Evolutionary conservation across 2,888 invertebrate genomes (phyloP).

Genomic region (Eristalis arbustorum): DNA sequence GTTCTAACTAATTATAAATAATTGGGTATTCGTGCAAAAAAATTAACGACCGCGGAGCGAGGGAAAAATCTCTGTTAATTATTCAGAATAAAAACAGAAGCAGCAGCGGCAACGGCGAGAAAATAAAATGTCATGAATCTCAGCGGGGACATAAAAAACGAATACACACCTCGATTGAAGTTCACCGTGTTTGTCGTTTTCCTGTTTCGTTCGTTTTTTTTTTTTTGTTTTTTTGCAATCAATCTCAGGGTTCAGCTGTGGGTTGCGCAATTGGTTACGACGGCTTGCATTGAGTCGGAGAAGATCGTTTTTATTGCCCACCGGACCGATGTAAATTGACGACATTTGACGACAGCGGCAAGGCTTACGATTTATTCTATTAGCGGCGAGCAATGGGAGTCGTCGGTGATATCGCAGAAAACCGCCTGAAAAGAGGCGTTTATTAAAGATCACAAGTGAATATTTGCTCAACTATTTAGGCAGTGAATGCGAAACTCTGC

Average conservation of each 20-base stretch:
- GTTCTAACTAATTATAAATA: slow-evolving; percentile 23
- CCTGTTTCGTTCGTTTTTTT: not conserved
- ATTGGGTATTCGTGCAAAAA: slow-evolving; percentile 35
- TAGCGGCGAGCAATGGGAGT: slow-evolving; percentile 8
- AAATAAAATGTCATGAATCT: slow-evolving; percentile 35
- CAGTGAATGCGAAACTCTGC: not conserved
- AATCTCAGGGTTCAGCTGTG: too few relatives aligned
- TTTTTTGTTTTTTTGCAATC: not conserved
- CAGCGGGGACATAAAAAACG: slow-evolving; percentile 14
- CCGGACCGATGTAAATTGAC: not conserved
- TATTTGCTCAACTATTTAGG: not conserved
- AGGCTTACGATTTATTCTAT: slow-evolving; percentile 15
- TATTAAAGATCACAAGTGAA: too few relatives aligned
- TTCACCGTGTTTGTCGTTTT: not conserved
- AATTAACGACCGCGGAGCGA: slow-evolving; percentile 18
- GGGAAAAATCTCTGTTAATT: slow-evolving; percentile 18
- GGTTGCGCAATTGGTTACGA: slow-evolving; percentile 26
- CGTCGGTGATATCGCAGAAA: not conserved
- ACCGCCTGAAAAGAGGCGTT: not conserved
- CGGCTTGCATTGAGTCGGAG: not conserved
- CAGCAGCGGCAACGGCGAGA: not conserved
- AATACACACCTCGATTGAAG: slow-evolving; percentile 20
- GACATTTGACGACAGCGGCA: not conserved
- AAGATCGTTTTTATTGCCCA: slow-evolving; percentile 15
- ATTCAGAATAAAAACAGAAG: slow-evolving; percentile 1